Base-by-base conservation (phyloP, 2,888 invertebrate genomes). In the Caenorhabditis afra region DNA sequence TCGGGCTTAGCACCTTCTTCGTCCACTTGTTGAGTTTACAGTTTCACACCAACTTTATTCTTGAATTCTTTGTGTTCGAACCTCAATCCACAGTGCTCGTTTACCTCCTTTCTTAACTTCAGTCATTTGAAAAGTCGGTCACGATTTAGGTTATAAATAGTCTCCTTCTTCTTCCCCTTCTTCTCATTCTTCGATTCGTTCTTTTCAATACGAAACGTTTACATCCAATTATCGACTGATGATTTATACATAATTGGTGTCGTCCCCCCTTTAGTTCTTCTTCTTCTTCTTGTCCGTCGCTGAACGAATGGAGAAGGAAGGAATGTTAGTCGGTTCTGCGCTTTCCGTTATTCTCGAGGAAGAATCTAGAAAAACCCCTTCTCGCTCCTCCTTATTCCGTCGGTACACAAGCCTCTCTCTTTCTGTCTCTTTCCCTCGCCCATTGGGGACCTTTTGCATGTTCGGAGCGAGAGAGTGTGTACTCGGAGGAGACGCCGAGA, bases 181-280 rank as follows among this genome's bases (percentile, higher is more conserved):
- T 44, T 29, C 29, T 29, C 29, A 3, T 41, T 11, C 11, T 11
- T 41, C 41, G 41, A 3, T 11, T 41, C 7, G 11, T 14, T 3
- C 14, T 14, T 11, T 41, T 14, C 45, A 49, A 61, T 61, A 53
- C 62, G 64, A 71, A 71, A 64, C 71, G 71, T 71, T 71, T 71
- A 71, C 71, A 71, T 71, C 71, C 71, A 71, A 71, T 71, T 71
- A 64, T 71, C 71, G 29, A 50, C 53, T 53, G 71, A 71, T 71
- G 71, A 71, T 71, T 71, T 71, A 71, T 71, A 55, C 71, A 71
- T 71, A 71, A 71, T 71, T 71, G 71, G 11, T 20, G 23, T 57
- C 12, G 22, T 41, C 41, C 39, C 41, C 20, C 20, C 5, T 41
- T 23, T 50, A 7, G 5, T 35, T n/a, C n/a, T 35, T 35, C 8